Evolutionary conservation across 2,113 vertebrate species (phyloP), one percentile per base, ranked within the genome.

Genomic region (Chionodraco myersi): DNA sequence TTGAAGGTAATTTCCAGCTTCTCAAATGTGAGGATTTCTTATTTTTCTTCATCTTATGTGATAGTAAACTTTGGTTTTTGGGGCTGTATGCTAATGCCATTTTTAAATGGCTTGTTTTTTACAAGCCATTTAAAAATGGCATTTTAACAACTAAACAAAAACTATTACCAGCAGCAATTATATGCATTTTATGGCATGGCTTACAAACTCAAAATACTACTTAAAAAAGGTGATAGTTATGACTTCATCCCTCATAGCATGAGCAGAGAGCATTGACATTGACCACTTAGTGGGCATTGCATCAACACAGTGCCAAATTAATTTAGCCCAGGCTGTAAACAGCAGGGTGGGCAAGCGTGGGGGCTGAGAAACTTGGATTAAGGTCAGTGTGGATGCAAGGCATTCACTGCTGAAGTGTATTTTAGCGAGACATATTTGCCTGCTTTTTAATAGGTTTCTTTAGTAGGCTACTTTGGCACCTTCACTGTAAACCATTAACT

Each of bases 181-280:
- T 11, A 8, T 54, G 49, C 52, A 69, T 69, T 23, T 56, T 4
- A 53, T 10, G 3, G 7, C 41, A 11, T 26, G 6, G 54, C 11
- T n/a, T 34, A 60, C 11, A 53, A 34, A 52, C 64, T 56, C 57
- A 6, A 64, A 62, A 18, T 5, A 52, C 70, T n/a, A 49, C 3
- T 49, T 49, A 59, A 21, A 57, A 47, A 30, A 18, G 47, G 53
- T 6, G 10, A 61, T 21, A 36, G 49, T n/a, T 0, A 21, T 0
- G 36, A 41, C 36, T 41, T 41, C 36, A 63, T 71, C 15, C 12
- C 36, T 60, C 12, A 9, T 49, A 54, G 30, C 11, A 75, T n/a
- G 0, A 52, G 15, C 62, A 62, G 59, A 41, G 57, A 54, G 68
- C 34, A 18, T 2, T 86, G 72, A 75, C 77, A 70, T 80, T 86